These are phyloP conservation scores for Polyergus mexicanus DNA, from an alignment of 1,140 invertebrate genomes.

Conservation along the genomic window DNA sequence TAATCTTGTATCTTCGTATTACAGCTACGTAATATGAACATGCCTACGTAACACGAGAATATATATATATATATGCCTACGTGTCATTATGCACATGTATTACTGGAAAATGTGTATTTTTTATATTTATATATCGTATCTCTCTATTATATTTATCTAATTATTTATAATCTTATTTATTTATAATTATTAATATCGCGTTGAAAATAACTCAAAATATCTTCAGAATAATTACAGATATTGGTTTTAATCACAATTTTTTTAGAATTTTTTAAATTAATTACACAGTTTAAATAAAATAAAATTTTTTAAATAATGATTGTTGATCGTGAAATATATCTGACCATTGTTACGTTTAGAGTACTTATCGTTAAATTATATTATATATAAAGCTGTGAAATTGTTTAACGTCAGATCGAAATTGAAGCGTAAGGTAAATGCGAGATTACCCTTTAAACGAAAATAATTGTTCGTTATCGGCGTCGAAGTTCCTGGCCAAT, in stretches of 20 bases:
- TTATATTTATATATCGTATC: neutral
- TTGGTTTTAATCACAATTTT: neutral
- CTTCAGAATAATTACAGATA: neutral
- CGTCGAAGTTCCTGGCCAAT: constrained; percentile 62
- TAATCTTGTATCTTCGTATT: constrained; percentile 64
- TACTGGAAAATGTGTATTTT: neutral
- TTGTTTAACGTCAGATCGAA: neutral
- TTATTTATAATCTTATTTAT: neutral
- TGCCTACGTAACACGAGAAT: constrained; percentile 23
- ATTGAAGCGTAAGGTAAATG: constrained; percentile 19
- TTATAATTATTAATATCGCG: no score
- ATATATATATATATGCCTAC: constrained; percentile 23
- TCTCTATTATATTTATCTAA: neutral
- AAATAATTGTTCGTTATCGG: constrained; percentile 81
- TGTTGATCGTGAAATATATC: neutral
- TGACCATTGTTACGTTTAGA: neutral
- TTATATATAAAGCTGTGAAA: neutral
- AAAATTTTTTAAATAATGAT: neutral
- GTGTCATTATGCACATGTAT: neutral
- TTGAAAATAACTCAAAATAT: neutral
- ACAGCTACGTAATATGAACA: constrained; percentile 45
- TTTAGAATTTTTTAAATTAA: neutral
- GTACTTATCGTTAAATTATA: constrained; percentile 8
- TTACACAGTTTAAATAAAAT: neutral
- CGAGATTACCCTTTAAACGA: constrained; percentile 46